These are phyloP conservation scores for Dolichallabes microphthalmus DNA, from an alignment of 2,113 vertebrate species.

Conservation along the genomic window DNA sequence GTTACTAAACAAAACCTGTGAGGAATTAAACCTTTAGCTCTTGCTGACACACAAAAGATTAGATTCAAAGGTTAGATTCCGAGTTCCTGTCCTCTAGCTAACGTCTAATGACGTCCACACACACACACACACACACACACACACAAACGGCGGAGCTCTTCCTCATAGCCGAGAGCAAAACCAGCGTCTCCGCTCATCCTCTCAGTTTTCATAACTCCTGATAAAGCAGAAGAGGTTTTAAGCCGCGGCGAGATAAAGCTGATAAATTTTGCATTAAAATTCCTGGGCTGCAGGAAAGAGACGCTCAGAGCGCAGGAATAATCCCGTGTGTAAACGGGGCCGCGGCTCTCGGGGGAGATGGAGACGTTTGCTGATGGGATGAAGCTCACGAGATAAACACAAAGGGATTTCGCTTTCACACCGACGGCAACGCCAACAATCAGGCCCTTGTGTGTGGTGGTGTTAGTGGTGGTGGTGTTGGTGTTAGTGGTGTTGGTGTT, in stretches of 20 bases:
- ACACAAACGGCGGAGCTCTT: neutral
- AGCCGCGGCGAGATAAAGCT: neutral
- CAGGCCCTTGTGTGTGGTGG: conserved; percentile 56
- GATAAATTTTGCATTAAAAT: conserved; percentile 1
- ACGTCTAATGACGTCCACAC: neutral
- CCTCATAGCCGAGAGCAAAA: neutral
- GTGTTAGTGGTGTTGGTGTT: too few relatives aligned
- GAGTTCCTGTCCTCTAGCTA: neutral
- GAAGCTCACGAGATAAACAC: conserved; percentile 32
- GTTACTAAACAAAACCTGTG: neutral
- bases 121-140: neutral
- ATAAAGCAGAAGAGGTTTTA: neutral
- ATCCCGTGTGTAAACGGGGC: conserved; percentile 54
- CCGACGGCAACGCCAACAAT: conserved; percentile 64
- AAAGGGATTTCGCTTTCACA: conserved; percentile 65
- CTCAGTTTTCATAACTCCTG: conserved; percentile 2
- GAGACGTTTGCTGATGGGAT: conserved; percentile 40
- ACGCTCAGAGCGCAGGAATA: conserved; percentile 27
- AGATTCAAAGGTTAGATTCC: neutral
- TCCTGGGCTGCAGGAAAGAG: conserved; percentile 35
- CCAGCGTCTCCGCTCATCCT: neutral
- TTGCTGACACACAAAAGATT: neutral
- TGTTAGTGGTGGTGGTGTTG: too few relatives aligned
- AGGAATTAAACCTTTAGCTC: neutral
- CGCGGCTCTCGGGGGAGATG: conserved; percentile 41